Evolutionary conservation across 2,113 vertebrate species (phyloP), one percentile per base, ranked within the genome.

Genomic region (Eudyptes chrysolophus): DNA sequence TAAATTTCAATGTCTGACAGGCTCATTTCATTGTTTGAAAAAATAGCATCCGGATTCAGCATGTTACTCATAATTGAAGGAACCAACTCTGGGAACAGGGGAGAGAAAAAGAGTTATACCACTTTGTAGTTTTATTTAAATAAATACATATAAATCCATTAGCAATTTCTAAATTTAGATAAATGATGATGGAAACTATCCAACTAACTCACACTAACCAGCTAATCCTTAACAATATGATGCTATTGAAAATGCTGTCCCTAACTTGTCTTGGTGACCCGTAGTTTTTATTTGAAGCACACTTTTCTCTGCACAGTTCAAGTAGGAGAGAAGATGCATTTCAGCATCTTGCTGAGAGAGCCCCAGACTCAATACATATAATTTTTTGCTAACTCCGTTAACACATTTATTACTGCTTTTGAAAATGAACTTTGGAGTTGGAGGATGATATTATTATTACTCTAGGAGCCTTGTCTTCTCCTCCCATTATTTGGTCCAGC

Each of bases 11-110:
- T 99, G 94, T 99, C 99, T 7, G 98, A 98, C 60, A 99, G 98
- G 96, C 99, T 99, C 99, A 99, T 99, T 97, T 99, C 99, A 62
- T 99, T 99, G 98, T 99, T 99, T 29, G 99, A 99, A 98, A 99
- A 99, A 87, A 99, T 99, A 65, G 99, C 99, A 97, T 99, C 98
- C 0, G 99, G 99, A 95, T 99, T 98, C 94, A 99, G 97, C 74
- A 99, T 98, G 96, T 98, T 99, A 94, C 89, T 98, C 97, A 98
- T 98, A 79, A 99, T 98, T 13, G 98, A 98, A 65, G 99, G 98
- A 68, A 99, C 98, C 96, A 99, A 68, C 70, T 99, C 99, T 99
- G 96, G 62, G 82, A 95, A 87, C 29, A 84, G 68, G 74, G 7
- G 52, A 90, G 44, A 89, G n/a, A 29, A 42, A 48, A 48, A 36